These are phyloP conservation scores for Camptogramma bilineatum DNA, from an alignment of 2,888 invertebrate species.

Conservation along the genomic window DNA sequence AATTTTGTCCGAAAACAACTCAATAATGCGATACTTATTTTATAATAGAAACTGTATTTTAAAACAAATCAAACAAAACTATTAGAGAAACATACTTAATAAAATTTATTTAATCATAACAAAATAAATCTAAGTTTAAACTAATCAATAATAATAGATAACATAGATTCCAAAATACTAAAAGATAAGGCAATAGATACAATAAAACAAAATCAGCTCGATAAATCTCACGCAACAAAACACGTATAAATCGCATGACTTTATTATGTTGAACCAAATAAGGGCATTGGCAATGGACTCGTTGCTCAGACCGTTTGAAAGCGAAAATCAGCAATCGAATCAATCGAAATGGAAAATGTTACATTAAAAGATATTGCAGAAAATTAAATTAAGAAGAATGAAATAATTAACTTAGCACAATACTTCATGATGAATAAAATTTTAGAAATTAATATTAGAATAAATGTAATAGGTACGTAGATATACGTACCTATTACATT, in stretches of 20 bases:
- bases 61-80: no score
- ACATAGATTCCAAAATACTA: background rate
- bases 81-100: no score
- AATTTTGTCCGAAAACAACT: no score
- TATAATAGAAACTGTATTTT: no score
- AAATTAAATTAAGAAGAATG: no score
- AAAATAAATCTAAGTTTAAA: background rate
- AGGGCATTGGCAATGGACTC: slow-evolving; percentile 69
- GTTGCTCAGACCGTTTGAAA: slow-evolving; percentile 63
- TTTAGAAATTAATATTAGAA: no score
- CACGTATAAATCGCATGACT: slow-evolving; percentile 38
- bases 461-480: no score
- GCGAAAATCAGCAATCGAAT: slow-evolving; percentile 71
- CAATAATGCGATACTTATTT: no score
- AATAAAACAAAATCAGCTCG: slow-evolving; percentile 7
- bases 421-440: no score
- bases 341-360: slow-evolving; percentile 1
- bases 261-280: slow-evolving; percentile 51
- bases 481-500: no score
- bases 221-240: slow-evolving; percentile 15
- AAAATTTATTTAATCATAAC: no score
- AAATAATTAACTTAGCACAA: no score
- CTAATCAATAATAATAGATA: background rate
- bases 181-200: background rate
- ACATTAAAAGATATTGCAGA: background rate